Percentiles rank a stretch among this genome's conserved stretches.
Evolutionary conservation across 2,113 vertebrate species (phyloP).

Genomic region (Etia nguti): DNA sequence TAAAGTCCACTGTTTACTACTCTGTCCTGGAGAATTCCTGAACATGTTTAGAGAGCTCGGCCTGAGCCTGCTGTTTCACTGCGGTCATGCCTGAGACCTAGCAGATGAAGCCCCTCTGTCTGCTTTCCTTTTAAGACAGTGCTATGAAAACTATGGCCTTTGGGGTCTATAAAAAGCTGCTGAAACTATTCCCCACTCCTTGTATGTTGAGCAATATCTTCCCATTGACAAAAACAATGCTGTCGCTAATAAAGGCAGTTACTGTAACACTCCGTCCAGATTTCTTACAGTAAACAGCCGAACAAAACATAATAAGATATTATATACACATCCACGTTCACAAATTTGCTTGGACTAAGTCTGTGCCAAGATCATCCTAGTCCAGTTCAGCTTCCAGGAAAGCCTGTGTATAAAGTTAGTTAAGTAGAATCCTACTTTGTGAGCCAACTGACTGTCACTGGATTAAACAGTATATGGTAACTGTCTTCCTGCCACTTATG

Average conservation of each 20-base stretch:
- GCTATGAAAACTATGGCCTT: constrained; percentile 33
- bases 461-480: not conserved
- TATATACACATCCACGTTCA: not conserved
- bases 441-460: not conserved
- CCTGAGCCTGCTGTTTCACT: not conserved
- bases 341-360: not conserved
- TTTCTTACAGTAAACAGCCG: not conserved
- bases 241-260: constrained; percentile 11
- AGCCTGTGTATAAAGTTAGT: not conserved
- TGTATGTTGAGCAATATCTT: constrained; percentile 13
- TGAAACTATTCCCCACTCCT: not conserved
- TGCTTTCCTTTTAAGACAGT: constrained; percentile 61
- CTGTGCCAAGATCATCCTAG: not conserved
- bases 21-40: not conserved
- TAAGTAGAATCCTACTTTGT: not conserved
- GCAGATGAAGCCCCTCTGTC: not conserved
- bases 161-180: constrained; percentile 47
- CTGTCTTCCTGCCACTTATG: not conserved
- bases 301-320: not conserved
- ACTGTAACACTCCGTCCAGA: not conserved
- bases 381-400: not conserved
- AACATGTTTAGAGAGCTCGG: constrained; percentile 17
- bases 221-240: constrained; percentile 11
- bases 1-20: constrained; percentile 51
- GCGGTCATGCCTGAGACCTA: not conserved